Conservation (phyloP, 2,888 invertebrate genomes). For the Odontothrips loti region DNA sequence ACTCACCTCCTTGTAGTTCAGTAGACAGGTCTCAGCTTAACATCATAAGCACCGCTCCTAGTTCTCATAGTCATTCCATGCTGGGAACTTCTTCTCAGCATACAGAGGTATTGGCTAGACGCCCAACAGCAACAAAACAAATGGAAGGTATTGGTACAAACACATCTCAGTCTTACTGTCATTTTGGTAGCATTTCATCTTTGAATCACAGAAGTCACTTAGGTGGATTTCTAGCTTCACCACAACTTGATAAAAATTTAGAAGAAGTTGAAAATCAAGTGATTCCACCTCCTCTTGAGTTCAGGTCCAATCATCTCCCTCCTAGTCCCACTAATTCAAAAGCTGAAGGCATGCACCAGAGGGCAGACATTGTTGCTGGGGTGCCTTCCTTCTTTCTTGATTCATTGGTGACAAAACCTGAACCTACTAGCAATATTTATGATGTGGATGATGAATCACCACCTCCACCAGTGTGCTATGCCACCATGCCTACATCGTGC, state of each 20-base stretch:
- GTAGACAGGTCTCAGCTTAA: too few species aligned
- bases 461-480: slow-evolving; percentile 53
- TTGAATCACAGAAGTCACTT: too few species aligned
- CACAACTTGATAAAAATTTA: too few species aligned
- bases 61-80: too few species aligned
- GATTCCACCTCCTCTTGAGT: neutral
- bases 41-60: too few species aligned
- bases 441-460: slow-evolving; percentile 39
- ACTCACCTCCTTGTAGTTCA: too few species aligned
- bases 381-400: neutral
- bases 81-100: too few species aligned
- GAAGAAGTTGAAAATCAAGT: neutral
- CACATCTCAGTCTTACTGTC: neutral
- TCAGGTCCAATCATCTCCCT: neutral
- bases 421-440: neutral
- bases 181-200: neutral
- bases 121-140: too few species aligned
- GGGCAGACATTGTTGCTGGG: neutral
- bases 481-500: slow-evolving; percentile 47
- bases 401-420: neutral
- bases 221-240: too few species aligned
- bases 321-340: neutral
- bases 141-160: neutral
- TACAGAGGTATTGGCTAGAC: too few species aligned
- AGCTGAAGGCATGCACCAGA: neutral